These are phyloP conservation scores for Diphyllodes magnificus DNA, from an alignment of 2,113 vertebrate species.

Conservation along the genomic window DNA sequence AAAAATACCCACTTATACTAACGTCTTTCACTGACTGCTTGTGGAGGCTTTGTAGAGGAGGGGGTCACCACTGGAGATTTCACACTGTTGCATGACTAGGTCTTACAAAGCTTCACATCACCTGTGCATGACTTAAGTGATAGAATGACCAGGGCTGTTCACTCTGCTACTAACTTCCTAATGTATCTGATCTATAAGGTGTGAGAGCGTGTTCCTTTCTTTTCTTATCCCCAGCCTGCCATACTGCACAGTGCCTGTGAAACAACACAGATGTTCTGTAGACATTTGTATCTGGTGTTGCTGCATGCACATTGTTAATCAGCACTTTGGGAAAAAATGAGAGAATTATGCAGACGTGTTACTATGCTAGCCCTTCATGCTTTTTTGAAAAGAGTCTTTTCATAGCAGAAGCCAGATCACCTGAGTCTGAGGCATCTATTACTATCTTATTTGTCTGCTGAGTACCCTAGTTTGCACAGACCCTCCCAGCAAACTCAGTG, in stretches of 20 bases:
- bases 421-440: not conserved
- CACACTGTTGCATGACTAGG: constrained; percentile 2
- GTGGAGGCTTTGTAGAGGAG: not conserved
- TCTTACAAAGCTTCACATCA: not conserved
- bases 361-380: not conserved
- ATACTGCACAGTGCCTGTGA: not conserved
- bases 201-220: not conserved
- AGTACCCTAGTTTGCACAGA: not conserved
- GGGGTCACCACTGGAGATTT: not conserved
- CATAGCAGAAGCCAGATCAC: not conserved
- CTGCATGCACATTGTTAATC: not conserved
- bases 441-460: not conserved
- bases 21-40: not conserved
- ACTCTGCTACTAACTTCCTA: not conserved
- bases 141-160: not conserved
- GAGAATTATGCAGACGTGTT: not conserved
- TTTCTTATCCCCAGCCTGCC: not conserved
- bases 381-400: not conserved
- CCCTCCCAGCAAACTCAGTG: not conserved
- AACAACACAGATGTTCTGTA: not conserved
- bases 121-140: not conserved
- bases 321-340: not conserved
- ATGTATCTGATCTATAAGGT: not conserved
- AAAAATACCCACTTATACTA: not conserved
- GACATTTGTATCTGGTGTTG: not conserved